phyloP scores from a whole-genome alignment of 1,140 invertebrate genomes.

The Maconellicoccus hirsutus region DNA sequence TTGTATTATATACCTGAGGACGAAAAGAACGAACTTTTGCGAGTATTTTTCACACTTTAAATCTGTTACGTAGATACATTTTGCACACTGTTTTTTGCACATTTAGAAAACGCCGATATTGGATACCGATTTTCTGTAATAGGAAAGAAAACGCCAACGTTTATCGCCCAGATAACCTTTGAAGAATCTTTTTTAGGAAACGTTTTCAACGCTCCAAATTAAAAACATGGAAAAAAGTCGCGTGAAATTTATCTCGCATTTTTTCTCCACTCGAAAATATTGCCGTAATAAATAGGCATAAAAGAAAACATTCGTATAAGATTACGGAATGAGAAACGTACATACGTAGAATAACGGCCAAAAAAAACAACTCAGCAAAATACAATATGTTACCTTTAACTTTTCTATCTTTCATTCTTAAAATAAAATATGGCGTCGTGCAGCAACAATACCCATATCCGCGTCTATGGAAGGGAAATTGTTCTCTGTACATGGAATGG shows the following conservation, averaged over 20 bases:
- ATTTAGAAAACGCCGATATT: not conserved
- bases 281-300: slow-evolving; percentile 12
- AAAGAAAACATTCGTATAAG: slow-evolving; percentile 21
- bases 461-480: slow-evolving; percentile 5
- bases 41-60: not conserved
- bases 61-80: not conserved
- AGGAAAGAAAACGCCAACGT: not conserved
- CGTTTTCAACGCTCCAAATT: not conserved
- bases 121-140: not conserved
- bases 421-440: slow-evolving; percentile 16
- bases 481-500: slow-evolving; percentile 6
- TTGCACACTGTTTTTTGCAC: not conserved
- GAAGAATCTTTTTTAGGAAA: not conserved
- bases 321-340: slow-evolving; percentile 13
- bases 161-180: not conserved
- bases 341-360: slow-evolving; percentile 6
- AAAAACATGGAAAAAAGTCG: not conserved
- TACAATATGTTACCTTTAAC: slow-evolving; percentile 20
- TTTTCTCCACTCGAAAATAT: not conserved
- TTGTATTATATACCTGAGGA: too few species aligned
- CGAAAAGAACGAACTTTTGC: not conserved
- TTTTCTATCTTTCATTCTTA: slow-evolving; percentile 12
- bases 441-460: slow-evolving; percentile 15
- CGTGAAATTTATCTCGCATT: not conserved
- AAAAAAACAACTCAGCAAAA: slow-evolving; percentile 15